Conservation (phyloP, 2,113 vertebrate species). For the Pelodiscus sinensis region DNA sequence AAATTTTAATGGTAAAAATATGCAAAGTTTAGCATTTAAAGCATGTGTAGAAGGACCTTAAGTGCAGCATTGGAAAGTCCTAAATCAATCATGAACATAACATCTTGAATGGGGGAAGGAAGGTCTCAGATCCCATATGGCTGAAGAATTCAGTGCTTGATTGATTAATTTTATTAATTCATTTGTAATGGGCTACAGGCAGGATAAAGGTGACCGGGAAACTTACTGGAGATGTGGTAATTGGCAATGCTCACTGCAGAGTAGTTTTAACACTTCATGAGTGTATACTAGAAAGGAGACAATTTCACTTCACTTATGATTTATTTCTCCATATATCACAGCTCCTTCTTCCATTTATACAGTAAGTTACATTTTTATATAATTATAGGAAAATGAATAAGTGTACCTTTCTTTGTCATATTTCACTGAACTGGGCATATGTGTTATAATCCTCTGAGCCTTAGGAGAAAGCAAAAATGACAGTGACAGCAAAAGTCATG, state of each 20-base stretch:
- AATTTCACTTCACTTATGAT: conserved; percentile 9
- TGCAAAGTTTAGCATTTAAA: conserved; percentile 38
- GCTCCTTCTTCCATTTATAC: neutral
- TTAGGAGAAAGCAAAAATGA: conserved; percentile 3
- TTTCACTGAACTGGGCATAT: neutral
- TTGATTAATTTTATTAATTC: neutral
- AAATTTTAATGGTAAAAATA: conserved; percentile 1
- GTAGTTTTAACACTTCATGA: neutral
- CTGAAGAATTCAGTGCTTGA: neutral
- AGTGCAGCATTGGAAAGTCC: neutral
- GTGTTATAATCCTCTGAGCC: neutral
- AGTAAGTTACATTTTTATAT: conserved; percentile 14
- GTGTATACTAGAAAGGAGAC: neutral
- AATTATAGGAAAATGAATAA: conserved; percentile 18
- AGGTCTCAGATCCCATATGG: neutral
- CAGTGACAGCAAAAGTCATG: neutral
- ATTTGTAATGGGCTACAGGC: neutral
- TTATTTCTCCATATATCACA: conserved; percentile 17
- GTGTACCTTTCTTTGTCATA: conserved; percentile 1
- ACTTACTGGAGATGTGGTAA: neutral
- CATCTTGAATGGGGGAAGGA: conserved; percentile 8
- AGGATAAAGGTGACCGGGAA: conserved; percentile 14
- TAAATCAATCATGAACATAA: conserved; percentile 22
- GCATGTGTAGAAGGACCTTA: neutral
- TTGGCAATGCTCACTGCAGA: neutral